These are phyloP conservation scores for Synanthedon formicaeformis DNA, from an alignment of 2,888 invertebrate genomes.

Conservation along the genomic window DNA sequence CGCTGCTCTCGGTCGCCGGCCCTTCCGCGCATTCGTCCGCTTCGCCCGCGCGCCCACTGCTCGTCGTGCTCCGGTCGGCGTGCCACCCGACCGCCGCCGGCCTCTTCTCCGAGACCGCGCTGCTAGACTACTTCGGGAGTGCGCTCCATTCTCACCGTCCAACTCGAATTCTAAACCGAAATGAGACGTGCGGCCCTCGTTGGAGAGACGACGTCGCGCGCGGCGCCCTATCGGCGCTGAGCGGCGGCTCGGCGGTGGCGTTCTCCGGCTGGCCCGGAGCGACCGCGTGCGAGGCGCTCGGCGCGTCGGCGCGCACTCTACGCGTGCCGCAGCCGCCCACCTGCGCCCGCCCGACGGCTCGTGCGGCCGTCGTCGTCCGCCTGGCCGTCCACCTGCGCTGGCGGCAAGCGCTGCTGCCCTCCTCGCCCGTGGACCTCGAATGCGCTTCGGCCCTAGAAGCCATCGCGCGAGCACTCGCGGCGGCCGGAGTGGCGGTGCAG, in stretches of 20 bases:
- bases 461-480: slow-evolving; percentile 16
- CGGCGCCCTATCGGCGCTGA: slow-evolving; percentile 25
- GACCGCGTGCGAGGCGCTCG: slow-evolving; percentile 22
- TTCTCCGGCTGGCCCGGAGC: slow-evolving; percentile 25
- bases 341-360: slow-evolving; percentile 15
- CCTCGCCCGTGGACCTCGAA: slow-evolving; percentile 14
- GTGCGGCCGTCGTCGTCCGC: slow-evolving; percentile 12
- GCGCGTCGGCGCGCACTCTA: slow-evolving; percentile 13
- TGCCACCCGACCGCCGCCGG: slow-evolving; percentile 18
- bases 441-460: slow-evolving; percentile 12
- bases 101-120: slow-evolving; percentile 11
- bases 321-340: slow-evolving; percentile 13
- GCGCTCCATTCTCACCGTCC: slow-evolving; percentile 7
- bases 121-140: slow-evolving; percentile 10
- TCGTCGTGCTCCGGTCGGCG: slow-evolving; percentile 39
- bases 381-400: slow-evolving; percentile 29
- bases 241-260: slow-evolving; percentile 19
- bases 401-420: slow-evolving; percentile 29
- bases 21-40: slow-evolving; percentile 14
- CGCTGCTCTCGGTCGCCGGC: slow-evolving; percentile 6
- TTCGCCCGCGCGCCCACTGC: slow-evolving; percentile 19
- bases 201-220: slow-evolving; percentile 15
- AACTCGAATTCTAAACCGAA: slow-evolving; percentile 17
- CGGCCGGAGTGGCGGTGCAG: slow-evolving; percentile 20
- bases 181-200: slow-evolving; percentile 35